phyloP scores from a whole-genome alignment of 2,797 vertebrate genomes.

The Sorex maritimensis region DNA sequence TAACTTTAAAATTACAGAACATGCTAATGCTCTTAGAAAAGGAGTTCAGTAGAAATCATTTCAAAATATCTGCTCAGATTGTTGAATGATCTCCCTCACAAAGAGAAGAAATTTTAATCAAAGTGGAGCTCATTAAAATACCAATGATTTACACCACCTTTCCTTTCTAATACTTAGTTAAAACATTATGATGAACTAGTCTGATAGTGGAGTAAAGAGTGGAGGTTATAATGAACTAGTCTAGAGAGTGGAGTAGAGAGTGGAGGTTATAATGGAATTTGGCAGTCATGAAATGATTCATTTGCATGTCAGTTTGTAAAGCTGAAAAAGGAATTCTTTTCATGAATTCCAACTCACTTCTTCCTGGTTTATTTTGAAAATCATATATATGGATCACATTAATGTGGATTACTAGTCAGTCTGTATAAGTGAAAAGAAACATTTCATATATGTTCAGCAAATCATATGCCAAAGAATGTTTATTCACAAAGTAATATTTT shows the following conservation, averaged over 20 bases:
- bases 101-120: neutral
- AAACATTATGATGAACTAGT: neutral
- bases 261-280: neutral
- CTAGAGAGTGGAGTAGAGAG: neutral
- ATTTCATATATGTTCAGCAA: neutral
- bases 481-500: constrained; percentile 26
- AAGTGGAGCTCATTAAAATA: neutral
- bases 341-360: neutral
- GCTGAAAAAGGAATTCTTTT: neutral
- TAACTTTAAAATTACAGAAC: constrained; percentile 43
- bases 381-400: neutral
- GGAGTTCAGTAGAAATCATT: constrained; percentile 20
- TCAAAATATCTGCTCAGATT: neutral
- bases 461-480: neutral
- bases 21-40: neutral
- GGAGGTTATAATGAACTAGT: neutral
- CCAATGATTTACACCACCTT: neutral
- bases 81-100: constrained; percentile 11
- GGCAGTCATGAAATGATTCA: neutral
- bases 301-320: neutral
- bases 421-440: neutral
- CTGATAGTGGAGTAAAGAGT: neutral
- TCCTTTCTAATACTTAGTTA: neutral
- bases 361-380: constrained; percentile 55
- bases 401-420: neutral